These are phyloP conservation scores for Ceyx margarethae DNA, from an alignment of 2,113 vertebrate genomes.

Conservation along the genomic window DNA sequence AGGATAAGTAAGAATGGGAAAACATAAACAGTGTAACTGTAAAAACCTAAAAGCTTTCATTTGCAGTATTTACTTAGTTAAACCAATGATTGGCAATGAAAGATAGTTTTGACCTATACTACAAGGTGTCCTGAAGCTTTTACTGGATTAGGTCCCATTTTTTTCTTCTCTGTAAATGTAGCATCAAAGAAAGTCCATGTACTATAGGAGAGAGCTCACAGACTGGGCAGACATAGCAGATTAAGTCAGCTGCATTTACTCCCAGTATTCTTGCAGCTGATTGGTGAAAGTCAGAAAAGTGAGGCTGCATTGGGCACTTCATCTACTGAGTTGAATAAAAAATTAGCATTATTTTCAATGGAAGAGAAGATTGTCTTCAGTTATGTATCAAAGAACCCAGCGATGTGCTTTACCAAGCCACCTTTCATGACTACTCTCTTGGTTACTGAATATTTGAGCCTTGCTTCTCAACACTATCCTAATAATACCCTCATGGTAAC, in stretches of 20 bases:
- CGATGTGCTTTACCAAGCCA: background rate
- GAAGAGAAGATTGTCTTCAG: background rate
- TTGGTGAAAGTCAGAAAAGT: background rate
- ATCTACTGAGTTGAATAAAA: background rate
- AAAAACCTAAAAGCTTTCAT: background rate
- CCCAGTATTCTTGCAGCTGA: accelerated
- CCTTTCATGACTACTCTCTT: background rate
- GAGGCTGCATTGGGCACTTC: background rate
- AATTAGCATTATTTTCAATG: background rate
- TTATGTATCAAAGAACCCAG: background rate
- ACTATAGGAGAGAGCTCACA: background rate
- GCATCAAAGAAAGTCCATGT: background rate
- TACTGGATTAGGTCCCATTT: background rate
- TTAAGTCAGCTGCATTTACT: background rate
- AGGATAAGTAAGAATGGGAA: background rate
- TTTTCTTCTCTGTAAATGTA: accelerated
- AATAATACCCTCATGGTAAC: too few relatives aligned
- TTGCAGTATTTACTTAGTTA: background rate
- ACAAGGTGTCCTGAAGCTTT: background rate
- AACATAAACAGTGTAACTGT: background rate
- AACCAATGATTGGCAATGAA: background rate
- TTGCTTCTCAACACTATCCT: too few relatives aligned
- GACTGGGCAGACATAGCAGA: background rate
- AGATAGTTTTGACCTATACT: background rate
- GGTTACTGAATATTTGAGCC: background rate